Conservation (phyloP, 2,888 invertebrate genomes). For the Lycia hirtaria region DNA sequence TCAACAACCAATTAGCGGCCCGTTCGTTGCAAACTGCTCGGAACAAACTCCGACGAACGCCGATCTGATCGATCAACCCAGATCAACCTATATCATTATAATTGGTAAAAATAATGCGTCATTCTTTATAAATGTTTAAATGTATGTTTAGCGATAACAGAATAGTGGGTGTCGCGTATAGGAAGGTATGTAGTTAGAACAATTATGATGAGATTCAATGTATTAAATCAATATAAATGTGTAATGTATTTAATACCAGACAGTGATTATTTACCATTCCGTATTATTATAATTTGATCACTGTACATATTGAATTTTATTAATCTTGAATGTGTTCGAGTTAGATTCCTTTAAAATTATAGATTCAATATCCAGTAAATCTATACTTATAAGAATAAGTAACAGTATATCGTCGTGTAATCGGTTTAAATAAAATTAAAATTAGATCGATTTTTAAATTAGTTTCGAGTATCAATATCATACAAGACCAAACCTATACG, state of each 20-base stretch:
- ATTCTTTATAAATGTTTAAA: constrained; percentile 32
- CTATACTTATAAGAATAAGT: no score
- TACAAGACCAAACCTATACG: no score
- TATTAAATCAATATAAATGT: constrained; percentile 47
- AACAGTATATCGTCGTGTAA: no score
- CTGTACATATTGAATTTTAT: constrained; percentile 51
- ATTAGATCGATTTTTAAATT: no score
- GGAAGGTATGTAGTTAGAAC: constrained; percentile 57
- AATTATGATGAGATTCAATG: constrained; percentile 60
- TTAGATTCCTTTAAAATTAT: no score
- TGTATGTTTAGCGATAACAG: constrained; percentile 37
- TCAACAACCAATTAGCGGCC: no score
- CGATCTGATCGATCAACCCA: no score
- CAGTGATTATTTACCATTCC: constrained; percentile 67
- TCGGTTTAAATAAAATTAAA: no score
- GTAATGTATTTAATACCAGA: constrained; percentile 46
- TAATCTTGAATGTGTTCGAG: constrained; percentile 48
- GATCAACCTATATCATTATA: constrained; percentile 29
- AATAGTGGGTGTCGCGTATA: constrained; percentile 34
- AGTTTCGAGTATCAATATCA: no score
- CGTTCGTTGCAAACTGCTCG: no score
- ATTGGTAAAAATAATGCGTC: constrained; percentile 30
- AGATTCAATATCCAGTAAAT: no score
- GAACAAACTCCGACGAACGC: no score
- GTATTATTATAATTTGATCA: constrained; percentile 59